Evolutionary conservation across 1,140 invertebrate genomes (phyloP).

Genomic region (Bilobella aurantiaca): DNA sequence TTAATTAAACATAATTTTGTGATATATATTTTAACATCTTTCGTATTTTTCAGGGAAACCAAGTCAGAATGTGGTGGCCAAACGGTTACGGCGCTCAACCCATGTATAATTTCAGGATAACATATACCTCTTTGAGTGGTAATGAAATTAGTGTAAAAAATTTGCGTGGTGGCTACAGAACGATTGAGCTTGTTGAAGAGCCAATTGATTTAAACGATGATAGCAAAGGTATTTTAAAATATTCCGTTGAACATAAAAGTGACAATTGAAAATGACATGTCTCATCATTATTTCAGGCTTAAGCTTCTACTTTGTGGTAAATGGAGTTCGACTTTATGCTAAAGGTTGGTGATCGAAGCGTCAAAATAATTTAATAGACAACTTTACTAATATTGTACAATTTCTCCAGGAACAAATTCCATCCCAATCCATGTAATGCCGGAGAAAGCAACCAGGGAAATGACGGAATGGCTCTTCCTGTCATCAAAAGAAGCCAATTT

Average conservation of each 20-base stretch:
- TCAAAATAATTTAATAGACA: background rate
- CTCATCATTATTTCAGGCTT: slow-evolving; percentile 46
- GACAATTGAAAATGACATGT: background rate
- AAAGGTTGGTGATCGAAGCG: slow-evolving; percentile 60
- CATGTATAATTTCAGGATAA: slow-evolving; percentile 59
- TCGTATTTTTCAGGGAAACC: slow-evolving; percentile 1
- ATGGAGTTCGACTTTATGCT: slow-evolving; percentile 78
- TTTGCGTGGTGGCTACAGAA: slow-evolving; percentile 70
- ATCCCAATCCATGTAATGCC: slow-evolving; percentile 83
- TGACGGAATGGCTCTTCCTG: slow-evolving; percentile 50
- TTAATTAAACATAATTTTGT: background rate
- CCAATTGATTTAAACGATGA: slow-evolving; percentile 42
- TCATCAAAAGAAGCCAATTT: slow-evolving; percentile 70
- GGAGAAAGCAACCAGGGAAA: slow-evolving; percentile 51
- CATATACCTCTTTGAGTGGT: slow-evolving; percentile 39
- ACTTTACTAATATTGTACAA: background rate
- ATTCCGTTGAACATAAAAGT: background rate
- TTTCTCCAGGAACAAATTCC: slow-evolving; percentile 57
- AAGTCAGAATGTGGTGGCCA: slow-evolving; percentile 40
- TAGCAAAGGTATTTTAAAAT: slow-evolving; percentile 11
- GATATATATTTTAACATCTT: background rate
- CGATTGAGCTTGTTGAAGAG: slow-evolving; percentile 64
- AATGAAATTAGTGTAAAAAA: slow-evolving; percentile 40
- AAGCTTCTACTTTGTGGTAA: slow-evolving; percentile 81
- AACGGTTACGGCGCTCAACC: slow-evolving; percentile 44